Evolutionary conservation across 1,140 invertebrate species (phyloP), one percentile per base, ranked within the genome.

Genomic region (Halesus radiatus): DNA sequence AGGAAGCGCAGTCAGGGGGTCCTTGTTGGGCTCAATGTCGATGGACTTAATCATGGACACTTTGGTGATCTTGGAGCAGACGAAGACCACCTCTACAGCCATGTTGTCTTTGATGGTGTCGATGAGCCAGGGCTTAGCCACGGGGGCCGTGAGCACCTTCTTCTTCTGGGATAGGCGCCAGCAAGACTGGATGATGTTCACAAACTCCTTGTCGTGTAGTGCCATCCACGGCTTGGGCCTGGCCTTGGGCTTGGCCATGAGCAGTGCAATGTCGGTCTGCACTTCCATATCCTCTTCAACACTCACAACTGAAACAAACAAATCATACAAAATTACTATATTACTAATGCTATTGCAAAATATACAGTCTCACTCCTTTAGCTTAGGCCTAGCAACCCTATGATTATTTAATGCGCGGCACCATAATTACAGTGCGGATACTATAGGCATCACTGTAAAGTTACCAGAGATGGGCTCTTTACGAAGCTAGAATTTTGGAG

Each of bases 71-170:
- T 58, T 75, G 23, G 72, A 75, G 26, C 29, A 10, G 4, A 75
- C 72, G 23, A 53, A 75, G 13, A 18, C 16, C 22, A 75, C 72
- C 2, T 75, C 72, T 54, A 75, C 72, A 13, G 23, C n/a, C 29
- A 16, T 26, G 16, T 75, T 58, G 72, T 53, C 7, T 16, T 58
- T 75, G 22, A 75, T 75, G 13, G 22, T 37, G 4, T 75, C 53
- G 8, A 58, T 29, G 22, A 75, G 52, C 72, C 72, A 75, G 23
- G 52, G 52, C 53, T 75, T 75, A 16, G 23, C n/a, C 26, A 75
- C 15, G 3, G 72, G 72, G 6, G 72, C 72, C 6, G 72, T 75
- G n/a, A 75, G 52, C 16, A 53, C 23, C 54, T 75, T 75, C 23
- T 58, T 56, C n/a, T 20, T 50, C 26, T n/a, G 15, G 16, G 72